phyloP scores from a whole-genome alignment of 64 coral and sea anemone genomes.

The Montipora foliosa region DNA sequence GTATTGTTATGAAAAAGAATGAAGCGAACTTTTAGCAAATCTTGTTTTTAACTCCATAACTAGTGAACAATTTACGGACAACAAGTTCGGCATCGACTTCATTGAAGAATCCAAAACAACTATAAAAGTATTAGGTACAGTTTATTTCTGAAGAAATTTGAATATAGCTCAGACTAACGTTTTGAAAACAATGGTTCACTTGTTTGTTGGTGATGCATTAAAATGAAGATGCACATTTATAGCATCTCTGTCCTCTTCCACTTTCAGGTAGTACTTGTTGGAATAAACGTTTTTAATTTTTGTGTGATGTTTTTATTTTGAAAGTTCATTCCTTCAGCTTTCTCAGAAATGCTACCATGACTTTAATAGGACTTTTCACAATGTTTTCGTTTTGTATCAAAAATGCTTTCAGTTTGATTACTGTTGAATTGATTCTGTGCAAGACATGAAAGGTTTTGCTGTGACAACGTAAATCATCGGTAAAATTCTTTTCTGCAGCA shows the following conservation, averaged over 20 bases:
- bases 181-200: background rate
- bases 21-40: background rate
- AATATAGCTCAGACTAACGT: background rate
- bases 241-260: background rate
- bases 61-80: background rate
- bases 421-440: background rate
- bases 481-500: slow-evolving; percentile 29
- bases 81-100: background rate
- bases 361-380: background rate
- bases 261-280: background rate
- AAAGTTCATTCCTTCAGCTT: background rate
- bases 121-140: background rate
- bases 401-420: slow-evolving; percentile 3
- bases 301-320: background rate
- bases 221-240: background rate
- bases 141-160: too few relatives aligned
- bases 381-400: slow-evolving; percentile 20
- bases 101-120: background rate
- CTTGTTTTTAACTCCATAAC: background rate
- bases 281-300: background rate
- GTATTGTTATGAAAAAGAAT: background rate
- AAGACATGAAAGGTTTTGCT: background rate
- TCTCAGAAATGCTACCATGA: background rate
- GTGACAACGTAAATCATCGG: background rate
- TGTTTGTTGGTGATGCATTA: background rate